These are phyloP conservation scores for Microplitis manilae DNA, from an alignment of 2,888 invertebrate genomes.

Conservation along the genomic window DNA sequence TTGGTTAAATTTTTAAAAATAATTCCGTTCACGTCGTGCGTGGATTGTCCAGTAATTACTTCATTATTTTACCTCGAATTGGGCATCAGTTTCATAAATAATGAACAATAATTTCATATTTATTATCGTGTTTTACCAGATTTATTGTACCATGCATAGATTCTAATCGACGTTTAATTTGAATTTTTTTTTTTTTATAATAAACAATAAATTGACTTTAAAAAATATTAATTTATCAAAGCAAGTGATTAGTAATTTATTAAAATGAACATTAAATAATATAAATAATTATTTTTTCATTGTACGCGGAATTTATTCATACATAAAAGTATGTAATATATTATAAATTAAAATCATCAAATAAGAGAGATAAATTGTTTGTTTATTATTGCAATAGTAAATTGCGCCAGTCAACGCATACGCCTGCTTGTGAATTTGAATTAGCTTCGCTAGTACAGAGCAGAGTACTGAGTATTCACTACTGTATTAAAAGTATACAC, in stretches of 20 bases:
- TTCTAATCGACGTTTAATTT: neutral
- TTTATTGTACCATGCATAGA: neutral
- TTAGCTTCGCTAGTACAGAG: neutral
- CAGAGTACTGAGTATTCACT: neutral
- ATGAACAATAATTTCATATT: neutral
- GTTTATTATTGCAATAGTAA: neutral
- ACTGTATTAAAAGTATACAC: neutral
- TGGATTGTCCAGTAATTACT: slow-evolving; percentile 57
- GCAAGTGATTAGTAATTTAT: neutral
- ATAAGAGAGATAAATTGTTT: neutral
- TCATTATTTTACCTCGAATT: slow-evolving; percentile 52
- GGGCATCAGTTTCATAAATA: neutral
- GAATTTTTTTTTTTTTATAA: neutral
- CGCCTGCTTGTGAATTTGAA: neutral
- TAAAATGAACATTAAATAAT: neutral
- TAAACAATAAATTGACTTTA: no score
- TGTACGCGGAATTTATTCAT: neutral
- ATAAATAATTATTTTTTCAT: neutral
- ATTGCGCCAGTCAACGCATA: neutral
- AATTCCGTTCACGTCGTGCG: slow-evolving; percentile 53
- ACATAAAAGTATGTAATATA: neutral
- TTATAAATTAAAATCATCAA: neutral
- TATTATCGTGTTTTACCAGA: neutral
- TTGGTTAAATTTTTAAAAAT: slow-evolving; percentile 27
- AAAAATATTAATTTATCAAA: neutral